These are phyloP conservation scores for Apodemia mormo DNA, from an alignment of 2,888 invertebrate species.

Conservation along the genomic window DNA sequence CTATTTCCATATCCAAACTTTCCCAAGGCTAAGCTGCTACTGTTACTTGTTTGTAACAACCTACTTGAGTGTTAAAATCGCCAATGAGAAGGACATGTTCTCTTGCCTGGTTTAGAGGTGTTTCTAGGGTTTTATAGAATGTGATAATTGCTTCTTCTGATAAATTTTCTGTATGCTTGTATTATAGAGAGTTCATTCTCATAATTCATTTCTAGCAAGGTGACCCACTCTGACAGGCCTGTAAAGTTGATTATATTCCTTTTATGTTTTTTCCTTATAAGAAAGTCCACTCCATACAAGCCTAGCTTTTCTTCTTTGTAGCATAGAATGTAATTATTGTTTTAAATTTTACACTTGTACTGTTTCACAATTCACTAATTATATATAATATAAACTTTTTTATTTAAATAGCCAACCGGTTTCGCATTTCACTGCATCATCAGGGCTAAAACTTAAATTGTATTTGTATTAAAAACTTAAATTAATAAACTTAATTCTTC, in stretches of 20 bases:
- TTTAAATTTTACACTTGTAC: too few species aligned
- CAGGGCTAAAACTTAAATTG: too few species aligned
- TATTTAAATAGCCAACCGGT: too few species aligned
- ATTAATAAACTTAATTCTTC: neutral
- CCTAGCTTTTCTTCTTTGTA: neutral
- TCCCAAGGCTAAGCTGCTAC: slow-evolving; percentile 27
- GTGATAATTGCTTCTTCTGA: neutral
- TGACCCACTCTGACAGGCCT: neutral
- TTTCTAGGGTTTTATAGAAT: slow-evolving; percentile 5
- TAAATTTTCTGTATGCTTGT: neutral
- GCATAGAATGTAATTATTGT: neutral
- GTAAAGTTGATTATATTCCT: neutral
- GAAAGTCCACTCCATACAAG: neutral
- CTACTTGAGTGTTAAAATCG: neutral
- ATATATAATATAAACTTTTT: too few species aligned
- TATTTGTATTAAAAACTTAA: too few species aligned
- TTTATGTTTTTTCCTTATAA: neutral
- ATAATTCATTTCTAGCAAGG: neutral
- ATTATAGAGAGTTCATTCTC: neutral
- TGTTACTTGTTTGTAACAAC: neutral
- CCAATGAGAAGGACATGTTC: slow-evolving; percentile 3
- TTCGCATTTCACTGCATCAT: too few species aligned
- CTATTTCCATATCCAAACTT: slow-evolving; percentile 30
- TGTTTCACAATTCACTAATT: too few species aligned
- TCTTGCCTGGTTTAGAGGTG: neutral